These are phyloP conservation scores for Prolemur simus DNA, from an alignment of 2,113 vertebrate genomes.

Conservation along the genomic window DNA sequence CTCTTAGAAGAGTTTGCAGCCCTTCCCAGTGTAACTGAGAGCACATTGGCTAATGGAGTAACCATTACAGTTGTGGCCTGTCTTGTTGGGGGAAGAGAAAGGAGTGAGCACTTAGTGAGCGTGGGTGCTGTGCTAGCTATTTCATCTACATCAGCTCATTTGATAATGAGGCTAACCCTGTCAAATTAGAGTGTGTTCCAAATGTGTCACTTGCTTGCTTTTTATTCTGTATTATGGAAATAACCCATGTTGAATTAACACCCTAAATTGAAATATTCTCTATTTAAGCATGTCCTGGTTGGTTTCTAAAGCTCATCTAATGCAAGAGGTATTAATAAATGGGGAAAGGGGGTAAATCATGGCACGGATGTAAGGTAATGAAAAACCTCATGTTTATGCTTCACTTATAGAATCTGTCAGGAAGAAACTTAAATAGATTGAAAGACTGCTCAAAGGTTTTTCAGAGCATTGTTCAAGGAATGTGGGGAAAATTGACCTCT, in stretches of 20 bases:
- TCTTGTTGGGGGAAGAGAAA: neutral
- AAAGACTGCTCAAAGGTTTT: neutral
- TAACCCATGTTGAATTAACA: slow-evolving; percentile 10
- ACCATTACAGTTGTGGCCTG: neutral
- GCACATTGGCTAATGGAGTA: neutral
- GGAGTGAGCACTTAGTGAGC: neutral
- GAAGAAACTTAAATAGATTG: neutral
- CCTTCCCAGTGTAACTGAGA: neutral
- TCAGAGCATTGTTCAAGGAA: neutral
- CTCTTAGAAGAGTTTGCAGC: neutral
- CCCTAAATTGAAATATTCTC: slow-evolving; percentile 4
- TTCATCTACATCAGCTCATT: neutral
- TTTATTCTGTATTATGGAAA: neutral
- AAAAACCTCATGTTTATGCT: neutral
- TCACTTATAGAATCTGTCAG: neutral
- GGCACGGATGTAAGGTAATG: neutral
- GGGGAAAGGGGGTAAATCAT: neutral
- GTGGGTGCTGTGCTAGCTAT: rapidly evolving
- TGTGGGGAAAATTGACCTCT: slow-evolving; percentile 24
- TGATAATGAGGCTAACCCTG: neutral
- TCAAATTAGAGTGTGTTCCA: neutral
- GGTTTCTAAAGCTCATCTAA: slow-evolving; percentile 13
- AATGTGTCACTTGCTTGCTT: slow-evolving; percentile 18
- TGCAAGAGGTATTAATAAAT: neutral
- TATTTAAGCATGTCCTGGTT: neutral